Evolutionary conservation across 1,140 invertebrate genomes (phyloP), one percentile per base, ranked within the genome.

Genomic region (Brachionus sp.): DNA sequence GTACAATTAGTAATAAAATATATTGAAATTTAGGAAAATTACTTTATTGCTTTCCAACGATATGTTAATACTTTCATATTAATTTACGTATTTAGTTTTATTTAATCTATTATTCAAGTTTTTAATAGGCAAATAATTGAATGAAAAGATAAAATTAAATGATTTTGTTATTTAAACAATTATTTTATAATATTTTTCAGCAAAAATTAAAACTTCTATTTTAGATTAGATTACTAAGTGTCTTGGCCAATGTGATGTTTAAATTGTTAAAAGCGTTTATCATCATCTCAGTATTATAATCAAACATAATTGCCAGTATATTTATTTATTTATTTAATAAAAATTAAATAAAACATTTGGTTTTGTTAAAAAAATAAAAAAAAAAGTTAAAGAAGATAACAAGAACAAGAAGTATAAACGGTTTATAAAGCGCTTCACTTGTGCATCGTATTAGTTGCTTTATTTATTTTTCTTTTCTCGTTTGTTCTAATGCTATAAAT

Each of bases 321-420:
- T 25, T 42, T 13, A 57, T 57, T 57, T 57, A 66, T 66, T 66
- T 66, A 66, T 66, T 66, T 66, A 66, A 66, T 57, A 66, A 66
- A 66, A 33, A 66, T 70, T 39, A 70, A 70, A 70, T 70, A 70
- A 70, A 70, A 70, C 66, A 70, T 70, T 70, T 70, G 66, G 64
- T 37, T 33, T 70, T 70, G 4, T 10, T 19, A 39, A 37, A 29
- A 29, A 57, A 25, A 57, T 5, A 19, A 57, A 35, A 66, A 66
- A 66, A 57, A 57, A 57, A 57, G 50, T 57, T 19, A 19, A 57
- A 57, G 16, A 57, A 57, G 50, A 57, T 57, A 57, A 25, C 50
- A 57, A 57, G 50, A 57, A 57, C 50, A 57, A 57, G 50, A 57
- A 57, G 50, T 57, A 57, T 57, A 57, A 66, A 37, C 29, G 64